phyloP scores from a whole-genome alignment of 2,797 vertebrate species.

The Muscicapa striata region DNA sequence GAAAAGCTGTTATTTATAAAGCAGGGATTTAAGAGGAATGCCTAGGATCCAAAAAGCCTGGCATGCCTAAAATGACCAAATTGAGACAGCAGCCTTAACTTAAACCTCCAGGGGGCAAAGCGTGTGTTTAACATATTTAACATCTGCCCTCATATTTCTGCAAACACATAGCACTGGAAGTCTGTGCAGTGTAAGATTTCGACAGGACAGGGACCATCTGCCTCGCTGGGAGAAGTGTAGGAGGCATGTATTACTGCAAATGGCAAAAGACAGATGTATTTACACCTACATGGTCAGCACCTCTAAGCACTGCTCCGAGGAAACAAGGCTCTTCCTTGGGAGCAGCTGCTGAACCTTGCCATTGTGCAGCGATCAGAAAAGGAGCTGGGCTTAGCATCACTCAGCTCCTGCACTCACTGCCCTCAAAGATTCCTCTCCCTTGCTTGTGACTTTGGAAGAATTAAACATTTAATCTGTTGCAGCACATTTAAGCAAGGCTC shows the following conservation, averaged over 20 bases:
- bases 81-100: conserved; percentile 75
- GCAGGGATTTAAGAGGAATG: conserved; percentile 68
- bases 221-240: conserved; percentile 75
- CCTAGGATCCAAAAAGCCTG: conserved; percentile 67
- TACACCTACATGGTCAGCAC: conserved; percentile 91
- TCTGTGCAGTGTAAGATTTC: conserved; percentile 77
- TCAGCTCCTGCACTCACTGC: neutral
- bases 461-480: neutral
- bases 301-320: conserved; percentile 82
- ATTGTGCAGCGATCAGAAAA: conserved; percentile 53
- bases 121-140: conserved; percentile 78
- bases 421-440: neutral
- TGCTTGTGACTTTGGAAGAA: neutral
- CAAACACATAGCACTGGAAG: conserved; percentile 70
- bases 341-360: conserved; percentile 85
- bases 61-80: conserved; percentile 75
- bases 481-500: neutral
- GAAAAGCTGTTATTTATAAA: conserved; percentile 62
- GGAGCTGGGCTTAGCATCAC: neutral
- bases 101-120: conserved; percentile 78
- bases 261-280: conserved; percentile 88
- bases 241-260: conserved; percentile 73
- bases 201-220: conserved; percentile 88
- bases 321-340: conserved; percentile 70
- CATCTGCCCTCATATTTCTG: conserved; percentile 80